phyloP scores from a whole-genome alignment of 2,113 vertebrate genomes.

The Pangasianodon gigas region DNA sequence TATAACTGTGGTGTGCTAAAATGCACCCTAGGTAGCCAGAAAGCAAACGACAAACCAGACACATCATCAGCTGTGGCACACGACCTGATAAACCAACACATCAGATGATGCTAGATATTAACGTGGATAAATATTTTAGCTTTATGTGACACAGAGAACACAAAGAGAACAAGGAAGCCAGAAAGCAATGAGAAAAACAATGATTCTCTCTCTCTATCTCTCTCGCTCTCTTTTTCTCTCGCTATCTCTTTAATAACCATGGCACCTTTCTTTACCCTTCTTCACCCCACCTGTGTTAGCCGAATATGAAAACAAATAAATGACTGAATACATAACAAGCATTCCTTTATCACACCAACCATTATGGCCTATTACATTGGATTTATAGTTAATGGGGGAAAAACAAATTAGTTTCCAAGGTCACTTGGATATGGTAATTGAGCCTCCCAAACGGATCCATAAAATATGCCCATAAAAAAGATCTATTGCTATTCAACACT shows the following conservation, averaged over 20 bases:
- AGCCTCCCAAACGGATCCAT: constrained; percentile 68
- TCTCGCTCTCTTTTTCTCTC: background rate
- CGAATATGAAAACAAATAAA: constrained; percentile 45
- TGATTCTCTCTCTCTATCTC: background rate
- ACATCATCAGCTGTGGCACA: background rate
- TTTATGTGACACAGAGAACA: constrained; percentile 2
- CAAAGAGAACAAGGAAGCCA: constrained; percentile 9
- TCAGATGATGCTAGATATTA: background rate
- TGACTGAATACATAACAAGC: constrained; percentile 49
- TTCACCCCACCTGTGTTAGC: constrained; percentile 20
- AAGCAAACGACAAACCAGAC: background rate
- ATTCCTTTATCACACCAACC: constrained; percentile 54
- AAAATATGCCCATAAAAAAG: constrained; percentile 73
- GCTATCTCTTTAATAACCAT: constrained; percentile 20
- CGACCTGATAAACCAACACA: background rate
- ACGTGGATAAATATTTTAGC: constrained; percentile 14
- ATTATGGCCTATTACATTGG: constrained; percentile 62
- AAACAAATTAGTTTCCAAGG: constrained; percentile 78
- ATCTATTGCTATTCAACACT: constrained; percentile 65
- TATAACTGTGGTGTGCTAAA: constrained; percentile 18
- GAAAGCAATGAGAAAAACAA: background rate
- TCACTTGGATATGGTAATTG: constrained; percentile 71
- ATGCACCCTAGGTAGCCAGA: background rate
- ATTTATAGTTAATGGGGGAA: constrained; percentile 68
- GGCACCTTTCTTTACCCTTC: constrained; percentile 15